These are phyloP conservation scores for Epinephelus coioides DNA, from an alignment of 2,797 vertebrate genomes.

Conservation along the genomic window DNA sequence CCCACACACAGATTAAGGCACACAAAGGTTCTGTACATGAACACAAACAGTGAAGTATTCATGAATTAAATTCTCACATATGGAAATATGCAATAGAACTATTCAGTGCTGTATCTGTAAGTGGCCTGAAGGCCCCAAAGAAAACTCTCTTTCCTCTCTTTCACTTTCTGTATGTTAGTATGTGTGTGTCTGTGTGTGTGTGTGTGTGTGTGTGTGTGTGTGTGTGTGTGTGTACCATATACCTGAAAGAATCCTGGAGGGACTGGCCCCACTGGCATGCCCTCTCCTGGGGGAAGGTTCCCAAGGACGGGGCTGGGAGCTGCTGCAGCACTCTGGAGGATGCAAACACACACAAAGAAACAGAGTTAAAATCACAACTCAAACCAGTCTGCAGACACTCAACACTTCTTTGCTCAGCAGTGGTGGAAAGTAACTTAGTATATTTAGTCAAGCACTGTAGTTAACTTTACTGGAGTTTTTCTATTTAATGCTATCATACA, in stretches of 20 bases:
- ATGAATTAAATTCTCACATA: neutral
- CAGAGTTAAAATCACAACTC: slow-evolving; percentile 14
- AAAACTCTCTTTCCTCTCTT: neutral
- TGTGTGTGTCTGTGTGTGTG: neutral
- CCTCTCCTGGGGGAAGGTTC: slow-evolving; percentile 97
- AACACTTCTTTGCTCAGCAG: neutral
- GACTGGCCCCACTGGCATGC: slow-evolving; percentile 97
- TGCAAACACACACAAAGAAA: slow-evolving; percentile 37
- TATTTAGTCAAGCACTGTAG: neutral
- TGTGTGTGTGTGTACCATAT: slow-evolving; percentile 53
- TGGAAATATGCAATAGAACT: neutral
- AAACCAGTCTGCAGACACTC: neutral
- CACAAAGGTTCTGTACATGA: neutral
- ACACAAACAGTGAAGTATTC: neutral
- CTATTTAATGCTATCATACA: neutral
- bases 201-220: neutral
- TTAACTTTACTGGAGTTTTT: neutral
- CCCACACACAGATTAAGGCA: slow-evolving; percentile 4
- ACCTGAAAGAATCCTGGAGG: slow-evolving; percentile 99
- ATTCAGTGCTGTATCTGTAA: neutral
- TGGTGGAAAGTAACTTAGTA: neutral
- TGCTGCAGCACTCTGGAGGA: slow-evolving; percentile 93
- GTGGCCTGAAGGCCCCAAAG: neutral
- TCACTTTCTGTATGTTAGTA: neutral
- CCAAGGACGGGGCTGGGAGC: slow-evolving; percentile 96